phyloP scores from a whole-genome alignment of 2,113 vertebrate genomes.

The Pluvialis apricaria region DNA sequence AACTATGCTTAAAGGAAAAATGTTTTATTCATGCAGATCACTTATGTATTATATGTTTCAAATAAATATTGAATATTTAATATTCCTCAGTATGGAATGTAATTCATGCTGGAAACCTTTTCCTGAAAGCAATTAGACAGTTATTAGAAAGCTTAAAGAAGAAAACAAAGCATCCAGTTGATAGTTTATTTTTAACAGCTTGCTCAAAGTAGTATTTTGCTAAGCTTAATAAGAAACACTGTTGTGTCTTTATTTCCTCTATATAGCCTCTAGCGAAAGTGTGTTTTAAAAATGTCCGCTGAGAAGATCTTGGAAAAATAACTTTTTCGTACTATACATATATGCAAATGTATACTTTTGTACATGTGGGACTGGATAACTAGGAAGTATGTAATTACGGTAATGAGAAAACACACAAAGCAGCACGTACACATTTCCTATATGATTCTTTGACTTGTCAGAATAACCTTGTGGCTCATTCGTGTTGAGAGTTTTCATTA shows the following conservation, averaged over 20 bases:
- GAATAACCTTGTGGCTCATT: not conserved
- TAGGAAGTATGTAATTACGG: not conserved
- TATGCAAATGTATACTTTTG: not conserved
- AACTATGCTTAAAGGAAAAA: not conserved
- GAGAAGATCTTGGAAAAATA: not conserved
- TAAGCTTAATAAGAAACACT: not conserved
- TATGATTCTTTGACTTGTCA: not conserved
- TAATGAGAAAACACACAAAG: not conserved
- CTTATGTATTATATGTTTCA: not conserved
- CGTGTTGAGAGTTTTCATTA: not conserved
- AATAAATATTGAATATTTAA: conserved; percentile 7
- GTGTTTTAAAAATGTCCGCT: not conserved
- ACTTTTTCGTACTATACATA: not conserved
- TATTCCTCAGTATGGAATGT: not conserved
- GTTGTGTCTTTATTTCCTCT: not conserved
- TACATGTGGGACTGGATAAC: not conserved
- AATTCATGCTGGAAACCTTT: not conserved
- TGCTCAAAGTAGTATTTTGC: not conserved
- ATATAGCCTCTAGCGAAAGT: not conserved
- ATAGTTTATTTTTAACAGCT: not conserved
- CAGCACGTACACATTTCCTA: not conserved
- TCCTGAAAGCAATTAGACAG: not conserved
- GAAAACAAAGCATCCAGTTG: not conserved
- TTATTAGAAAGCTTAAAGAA: not conserved
- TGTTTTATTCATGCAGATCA: not conserved